Evolutionary conservation across 2,888 invertebrate species (phyloP).

Genomic region (Matsumyia berberina): DNA sequence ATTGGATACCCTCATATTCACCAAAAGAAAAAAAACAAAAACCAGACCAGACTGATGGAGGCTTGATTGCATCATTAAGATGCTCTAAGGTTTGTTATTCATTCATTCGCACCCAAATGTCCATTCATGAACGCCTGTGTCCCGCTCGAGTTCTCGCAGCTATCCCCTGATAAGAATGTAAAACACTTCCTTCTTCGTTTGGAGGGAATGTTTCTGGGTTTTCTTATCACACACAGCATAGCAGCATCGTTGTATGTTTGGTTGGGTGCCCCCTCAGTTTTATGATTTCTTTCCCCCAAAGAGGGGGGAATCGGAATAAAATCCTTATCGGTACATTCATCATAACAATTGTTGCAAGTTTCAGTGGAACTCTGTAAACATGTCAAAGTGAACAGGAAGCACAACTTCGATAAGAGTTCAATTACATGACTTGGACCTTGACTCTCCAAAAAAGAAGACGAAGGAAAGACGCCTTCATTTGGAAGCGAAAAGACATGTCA

Average conservation of each 20-base stretch:
- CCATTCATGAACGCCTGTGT: slow-evolving; percentile 42
- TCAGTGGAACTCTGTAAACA: background rate
- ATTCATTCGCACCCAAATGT: slow-evolving; percentile 34
- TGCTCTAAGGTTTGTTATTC: background rate
- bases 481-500: background rate
- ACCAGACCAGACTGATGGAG: background rate
- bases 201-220: background rate
- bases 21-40: background rate
- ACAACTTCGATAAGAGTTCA: slow-evolving; percentile 65
- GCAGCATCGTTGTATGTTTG: slow-evolving; percentile 25
- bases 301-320: background rate
- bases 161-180: slow-evolving; percentile 42
- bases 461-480: background rate
- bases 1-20: slow-evolving; percentile 60
- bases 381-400: slow-evolving; percentile 45
- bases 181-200: slow-evolving; percentile 28
- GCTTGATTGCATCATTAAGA: slow-evolving; percentile 5
- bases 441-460: background rate
- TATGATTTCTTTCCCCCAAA: slow-evolving; percentile 4
- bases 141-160: background rate
- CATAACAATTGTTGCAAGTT: slow-evolving; percentile 42
- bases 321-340: slow-evolving; percentile 37
- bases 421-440: slow-evolving; percentile 53
- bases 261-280: background rate
- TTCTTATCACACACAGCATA: background rate